These are phyloP conservation scores for Acheta domesticus DNA, from an alignment of 2,888 invertebrate genomes.

Conservation along the genomic window DNA sequence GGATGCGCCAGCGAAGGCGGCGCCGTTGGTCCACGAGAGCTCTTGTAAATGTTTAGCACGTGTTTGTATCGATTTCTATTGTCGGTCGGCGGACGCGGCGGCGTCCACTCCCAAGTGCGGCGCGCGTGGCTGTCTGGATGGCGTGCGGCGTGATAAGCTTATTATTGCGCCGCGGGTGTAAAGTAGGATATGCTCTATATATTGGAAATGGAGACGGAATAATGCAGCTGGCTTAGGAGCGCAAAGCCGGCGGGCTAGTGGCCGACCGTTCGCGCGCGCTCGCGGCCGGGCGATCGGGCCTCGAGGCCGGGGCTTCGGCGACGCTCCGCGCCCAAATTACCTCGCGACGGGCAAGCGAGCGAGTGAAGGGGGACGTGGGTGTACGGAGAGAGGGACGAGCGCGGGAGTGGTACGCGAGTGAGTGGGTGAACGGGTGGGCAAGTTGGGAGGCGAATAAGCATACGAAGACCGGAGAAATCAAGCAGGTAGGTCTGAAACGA, in stretches of 20 bases:
- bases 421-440: background rate
- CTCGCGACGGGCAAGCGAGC: background rate
- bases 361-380: background rate
- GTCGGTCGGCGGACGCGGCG: background rate
- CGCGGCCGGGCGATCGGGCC: background rate
- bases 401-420: background rate
- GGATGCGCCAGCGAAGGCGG: background rate
- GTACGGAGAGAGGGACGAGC: background rate
- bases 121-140: background rate
- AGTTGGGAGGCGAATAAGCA: too few relatives aligned
- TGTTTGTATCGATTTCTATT: constrained; percentile 7
- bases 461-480: too few relatives aligned
- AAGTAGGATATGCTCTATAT: constrained; percentile 18
- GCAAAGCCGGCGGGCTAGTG: background rate
- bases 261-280: too few relatives aligned
- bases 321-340: background rate
- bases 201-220: constrained; percentile 9
- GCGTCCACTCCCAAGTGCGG: background rate
- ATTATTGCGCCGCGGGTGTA: background rate
- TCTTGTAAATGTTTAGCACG: constrained; percentile 3
- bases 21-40: background rate
- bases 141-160: background rate
- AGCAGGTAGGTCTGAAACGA: too few relatives aligned
- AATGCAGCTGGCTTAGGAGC: constrained; percentile 4
- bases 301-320: background rate